Conservation (phyloP, 2,113 vertebrate species). For the Callipepla squamata region DNA sequence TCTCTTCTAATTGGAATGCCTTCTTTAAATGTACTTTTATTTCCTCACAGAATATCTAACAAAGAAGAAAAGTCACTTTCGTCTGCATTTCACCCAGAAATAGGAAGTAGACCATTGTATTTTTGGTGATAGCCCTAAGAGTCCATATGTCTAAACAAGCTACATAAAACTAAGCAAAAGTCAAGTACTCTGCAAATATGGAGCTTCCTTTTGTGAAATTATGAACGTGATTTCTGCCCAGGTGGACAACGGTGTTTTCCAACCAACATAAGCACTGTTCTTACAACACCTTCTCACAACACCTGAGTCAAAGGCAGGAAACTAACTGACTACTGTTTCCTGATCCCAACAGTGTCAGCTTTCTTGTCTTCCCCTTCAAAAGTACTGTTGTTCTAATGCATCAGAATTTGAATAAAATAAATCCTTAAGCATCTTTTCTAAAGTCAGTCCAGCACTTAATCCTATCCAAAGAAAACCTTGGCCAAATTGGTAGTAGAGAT, state of each 20-base stretch:
- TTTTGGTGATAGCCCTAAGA: background rate
- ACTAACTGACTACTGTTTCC: background rate
- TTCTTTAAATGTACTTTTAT: background rate
- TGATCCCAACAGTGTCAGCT: background rate
- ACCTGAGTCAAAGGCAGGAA: background rate
- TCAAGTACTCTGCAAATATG: background rate
- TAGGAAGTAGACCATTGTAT: rapidly evolving
- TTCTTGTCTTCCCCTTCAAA: background rate
- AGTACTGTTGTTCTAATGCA: background rate
- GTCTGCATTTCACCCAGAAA: background rate
- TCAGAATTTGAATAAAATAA: slow-evolving; percentile 25
- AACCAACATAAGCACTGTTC: background rate
- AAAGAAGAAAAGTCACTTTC: background rate
- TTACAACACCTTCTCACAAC: background rate
- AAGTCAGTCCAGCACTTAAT: slow-evolving; percentile 24
- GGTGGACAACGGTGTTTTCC: background rate
- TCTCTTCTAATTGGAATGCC: background rate
- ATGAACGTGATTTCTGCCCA: background rate
- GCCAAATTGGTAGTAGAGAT: background rate
- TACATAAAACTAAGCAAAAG: background rate
- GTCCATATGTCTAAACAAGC: background rate
- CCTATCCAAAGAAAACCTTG: background rate
- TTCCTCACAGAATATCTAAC: background rate
- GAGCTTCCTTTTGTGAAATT: background rate
- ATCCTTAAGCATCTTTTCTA: slow-evolving; percentile 26